Base-by-base conservation (phyloP, 2,113 vertebrate genomes). In the Phaethon lepturus region DNA sequence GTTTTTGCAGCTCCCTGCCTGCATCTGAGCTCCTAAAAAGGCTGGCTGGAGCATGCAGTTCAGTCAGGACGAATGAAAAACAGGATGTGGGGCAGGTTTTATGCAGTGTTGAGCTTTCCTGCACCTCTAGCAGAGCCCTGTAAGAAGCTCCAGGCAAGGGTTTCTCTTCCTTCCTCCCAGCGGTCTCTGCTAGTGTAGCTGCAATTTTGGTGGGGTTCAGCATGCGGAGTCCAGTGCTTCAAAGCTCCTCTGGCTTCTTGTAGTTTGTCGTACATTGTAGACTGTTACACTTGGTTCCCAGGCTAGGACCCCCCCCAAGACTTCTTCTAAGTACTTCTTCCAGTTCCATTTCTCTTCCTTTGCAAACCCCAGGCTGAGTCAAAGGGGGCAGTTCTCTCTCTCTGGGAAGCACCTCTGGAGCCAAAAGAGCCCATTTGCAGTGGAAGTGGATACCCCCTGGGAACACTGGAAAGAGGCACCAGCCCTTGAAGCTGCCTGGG, bases 221-320 rank as follows among this genome's bases (percentile, higher is more conserved):
- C 84, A 87, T 38, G 62, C 6, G 2, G 86, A 91, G 45, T 87
- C 89, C 86, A 76, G 89, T 97, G 97, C 95, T 95, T 97, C 95
- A 95, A 96, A 96, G 97, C 95, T 94, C 69, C 86, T 91, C 95
- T 94, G 77, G 53, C 94, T 94, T 81, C 77, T 45, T 87, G 62
- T 95, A 94, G 95, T 85, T 94, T 44, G 24, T 64, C 86, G 53
- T 85, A 35, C 23, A 9, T 11, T 2, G 2, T 53, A 95, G 83
- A 49, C 33, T 59, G 71, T 66, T 53, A 53, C 2, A 7, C 40
- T 72, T 55, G 13, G 55, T 88, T 90, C 53, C 71, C 2, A 2
- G 49, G 52, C 86, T 71, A 60, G 89, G 68, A 95, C 13, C 52
- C 9, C 6, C 22, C 25, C 38, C 2, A 62, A 47, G 55, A 78